Conservation (phyloP, 2,888 invertebrate genomes). For the Microplitis manilae region DNA sequence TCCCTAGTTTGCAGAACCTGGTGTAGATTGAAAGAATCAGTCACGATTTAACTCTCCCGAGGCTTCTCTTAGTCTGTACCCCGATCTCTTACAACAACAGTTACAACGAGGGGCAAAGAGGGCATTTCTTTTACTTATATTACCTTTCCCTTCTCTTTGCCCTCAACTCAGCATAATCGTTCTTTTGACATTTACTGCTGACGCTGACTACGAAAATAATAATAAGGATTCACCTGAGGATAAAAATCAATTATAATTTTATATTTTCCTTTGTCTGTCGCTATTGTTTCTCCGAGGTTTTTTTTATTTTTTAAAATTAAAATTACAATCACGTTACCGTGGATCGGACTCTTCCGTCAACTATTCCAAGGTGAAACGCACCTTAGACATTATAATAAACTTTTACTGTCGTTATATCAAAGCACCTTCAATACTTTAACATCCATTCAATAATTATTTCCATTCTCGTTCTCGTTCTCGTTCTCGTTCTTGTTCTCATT, state of each 20-base stretch:
- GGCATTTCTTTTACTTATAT: conserved; percentile 24
- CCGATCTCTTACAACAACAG: background rate
- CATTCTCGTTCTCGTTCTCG: background rate
- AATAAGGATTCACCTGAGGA: conserved; percentile 16
- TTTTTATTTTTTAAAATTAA: background rate
- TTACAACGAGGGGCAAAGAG: background rate
- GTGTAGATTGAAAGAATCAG: conserved; percentile 30
- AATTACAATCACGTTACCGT: conserved; percentile 33
- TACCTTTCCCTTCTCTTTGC: conserved; percentile 40
- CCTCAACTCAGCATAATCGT: conserved; percentile 34
- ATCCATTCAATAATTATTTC: too few relatives aligned
- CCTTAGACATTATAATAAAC: conserved; percentile 17
- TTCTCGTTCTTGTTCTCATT: background rate
- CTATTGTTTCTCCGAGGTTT: background rate
- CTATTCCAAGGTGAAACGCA: conserved; percentile 32
- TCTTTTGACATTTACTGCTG: conserved; percentile 43
- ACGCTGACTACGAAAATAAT: conserved; percentile 15
- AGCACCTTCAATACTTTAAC: background rate
- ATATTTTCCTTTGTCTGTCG: conserved; percentile 3
- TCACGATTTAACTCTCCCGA: conserved; percentile 39
- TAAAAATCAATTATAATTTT: background rate
- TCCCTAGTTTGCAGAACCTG: conserved; percentile 7
- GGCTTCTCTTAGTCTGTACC: conserved; percentile 22
- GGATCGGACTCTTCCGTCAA: conserved; percentile 34
- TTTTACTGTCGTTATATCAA: conserved; percentile 10